Conservation (phyloP, 2,113 vertebrate species). For the Neotoma lepida region DNA sequence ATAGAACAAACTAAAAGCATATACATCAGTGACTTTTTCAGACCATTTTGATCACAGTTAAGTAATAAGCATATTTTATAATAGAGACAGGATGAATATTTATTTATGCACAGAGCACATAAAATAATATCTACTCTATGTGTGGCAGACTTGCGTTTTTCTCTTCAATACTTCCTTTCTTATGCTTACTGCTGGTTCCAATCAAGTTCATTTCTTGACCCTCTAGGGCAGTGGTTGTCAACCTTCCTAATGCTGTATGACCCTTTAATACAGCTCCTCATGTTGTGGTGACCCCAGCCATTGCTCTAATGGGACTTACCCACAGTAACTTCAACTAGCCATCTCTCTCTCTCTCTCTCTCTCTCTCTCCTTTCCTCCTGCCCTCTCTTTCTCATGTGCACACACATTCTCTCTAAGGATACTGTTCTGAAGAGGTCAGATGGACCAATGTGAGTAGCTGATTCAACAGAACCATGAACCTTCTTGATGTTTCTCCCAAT, state of each 20-base stretch:
- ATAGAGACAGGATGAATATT: neutral
- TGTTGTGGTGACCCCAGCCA: neutral
- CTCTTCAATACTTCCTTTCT: neutral
- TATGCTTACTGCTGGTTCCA: neutral
- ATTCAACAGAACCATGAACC: neutral
- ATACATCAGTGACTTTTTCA: neutral
- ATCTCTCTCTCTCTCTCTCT: too few relatives aligned
- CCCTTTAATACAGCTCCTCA: neutral
- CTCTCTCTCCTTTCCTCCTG: too few relatives aligned
- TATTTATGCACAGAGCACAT: neutral
- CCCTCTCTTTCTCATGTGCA: too few relatives aligned
- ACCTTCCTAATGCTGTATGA: neutral
- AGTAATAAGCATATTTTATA: neutral
- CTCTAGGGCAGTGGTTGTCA: neutral
- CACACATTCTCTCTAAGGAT: neutral
- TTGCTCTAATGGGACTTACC: neutral
- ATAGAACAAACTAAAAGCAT: neutral
- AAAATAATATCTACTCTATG: neutral
- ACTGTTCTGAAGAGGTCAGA: neutral
- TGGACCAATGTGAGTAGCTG: neutral
- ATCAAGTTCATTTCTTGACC: neutral
- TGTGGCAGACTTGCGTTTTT: neutral
- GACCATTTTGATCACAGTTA: neutral
- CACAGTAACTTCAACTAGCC: neutral
- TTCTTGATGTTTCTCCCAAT: slow-evolving; percentile 20